Evolutionary conservation across 2,797 vertebrate species (phyloP).

Genomic region (Pogoniulus pusillus): DNA sequence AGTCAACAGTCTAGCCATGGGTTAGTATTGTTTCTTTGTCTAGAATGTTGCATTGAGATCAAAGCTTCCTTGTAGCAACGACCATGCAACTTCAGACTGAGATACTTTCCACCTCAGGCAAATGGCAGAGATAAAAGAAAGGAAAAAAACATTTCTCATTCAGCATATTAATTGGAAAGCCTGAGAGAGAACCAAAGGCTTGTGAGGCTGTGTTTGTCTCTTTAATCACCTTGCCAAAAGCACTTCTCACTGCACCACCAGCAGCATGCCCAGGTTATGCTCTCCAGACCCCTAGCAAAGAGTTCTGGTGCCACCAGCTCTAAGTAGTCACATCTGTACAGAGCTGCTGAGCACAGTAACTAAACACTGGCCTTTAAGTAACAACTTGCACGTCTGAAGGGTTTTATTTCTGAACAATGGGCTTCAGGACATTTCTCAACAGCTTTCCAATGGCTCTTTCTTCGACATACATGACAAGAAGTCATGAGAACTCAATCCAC

Average conservation of each 20-base stretch:
- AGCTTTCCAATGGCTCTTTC: neutral
- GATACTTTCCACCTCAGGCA: neutral
- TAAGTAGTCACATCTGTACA: neutral
- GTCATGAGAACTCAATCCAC: neutral
- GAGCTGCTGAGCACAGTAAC: neutral
- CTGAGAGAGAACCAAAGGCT: neutral
- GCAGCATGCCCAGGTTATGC: accelerated
- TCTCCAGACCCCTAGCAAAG: neutral
- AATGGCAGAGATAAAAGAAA: neutral
- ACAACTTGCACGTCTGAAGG: neutral
- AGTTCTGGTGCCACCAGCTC: neutral
- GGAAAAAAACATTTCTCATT: neutral
- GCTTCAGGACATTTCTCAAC: neutral
- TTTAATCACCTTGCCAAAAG: neutral
- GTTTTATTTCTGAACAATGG: neutral
- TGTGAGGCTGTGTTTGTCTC: accelerated
- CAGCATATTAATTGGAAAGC: accelerated
- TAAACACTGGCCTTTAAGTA: neutral
- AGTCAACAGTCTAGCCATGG: neutral
- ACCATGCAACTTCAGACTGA: neutral
- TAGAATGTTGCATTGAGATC: neutral
- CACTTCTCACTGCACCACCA: neutral
- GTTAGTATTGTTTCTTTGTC: neutral
- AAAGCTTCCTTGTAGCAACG: neutral
- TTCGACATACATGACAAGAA: accelerated